Evolutionary conservation across 2,113 vertebrate genomes (phyloP).

Genomic region (Myotis davidii): DNA sequence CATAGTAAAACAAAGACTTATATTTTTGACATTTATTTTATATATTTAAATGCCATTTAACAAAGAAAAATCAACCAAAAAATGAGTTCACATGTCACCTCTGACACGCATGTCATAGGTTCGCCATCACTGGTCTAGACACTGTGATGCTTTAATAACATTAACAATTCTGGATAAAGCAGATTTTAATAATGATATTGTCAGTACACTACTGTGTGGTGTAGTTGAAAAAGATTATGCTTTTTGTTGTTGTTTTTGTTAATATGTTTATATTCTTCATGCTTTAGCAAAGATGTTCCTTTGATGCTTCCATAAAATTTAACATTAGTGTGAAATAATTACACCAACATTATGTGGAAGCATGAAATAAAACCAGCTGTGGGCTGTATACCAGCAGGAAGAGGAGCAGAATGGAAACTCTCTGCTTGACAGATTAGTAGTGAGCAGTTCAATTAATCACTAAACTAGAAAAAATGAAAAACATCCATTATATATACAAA

Average conservation of each 20-base stretch:
- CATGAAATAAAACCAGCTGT: not conserved
- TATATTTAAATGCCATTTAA: too few species aligned
- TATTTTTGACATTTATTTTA: too few species aligned
- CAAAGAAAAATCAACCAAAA: too few species aligned
- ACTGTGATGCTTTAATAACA: not conserved
- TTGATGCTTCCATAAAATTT: not conserved
- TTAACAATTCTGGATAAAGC: not conserved
- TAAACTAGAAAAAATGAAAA: slow-evolving; percentile 20
- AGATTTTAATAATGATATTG: not conserved
- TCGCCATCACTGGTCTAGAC: not conserved
- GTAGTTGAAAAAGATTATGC: not conserved
- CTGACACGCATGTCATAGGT: too few species aligned
- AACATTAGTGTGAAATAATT: not conserved
- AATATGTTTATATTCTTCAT: not conserved
- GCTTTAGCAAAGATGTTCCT: not conserved
- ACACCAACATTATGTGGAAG: not conserved
- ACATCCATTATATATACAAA: not conserved
- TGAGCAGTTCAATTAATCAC: not conserved
- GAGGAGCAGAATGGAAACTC: not conserved
- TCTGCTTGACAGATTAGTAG: not conserved
- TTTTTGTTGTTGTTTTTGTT: not conserved
- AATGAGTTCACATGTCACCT: too few species aligned
- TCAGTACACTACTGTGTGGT: not conserved
- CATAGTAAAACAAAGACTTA: too few species aligned
- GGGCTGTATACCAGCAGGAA: not conserved